Evolutionary conservation across 2,797 vertebrate genomes (phyloP), one percentile per base, ranked within the genome.

Genomic region (Xenopus petersii): DNA sequence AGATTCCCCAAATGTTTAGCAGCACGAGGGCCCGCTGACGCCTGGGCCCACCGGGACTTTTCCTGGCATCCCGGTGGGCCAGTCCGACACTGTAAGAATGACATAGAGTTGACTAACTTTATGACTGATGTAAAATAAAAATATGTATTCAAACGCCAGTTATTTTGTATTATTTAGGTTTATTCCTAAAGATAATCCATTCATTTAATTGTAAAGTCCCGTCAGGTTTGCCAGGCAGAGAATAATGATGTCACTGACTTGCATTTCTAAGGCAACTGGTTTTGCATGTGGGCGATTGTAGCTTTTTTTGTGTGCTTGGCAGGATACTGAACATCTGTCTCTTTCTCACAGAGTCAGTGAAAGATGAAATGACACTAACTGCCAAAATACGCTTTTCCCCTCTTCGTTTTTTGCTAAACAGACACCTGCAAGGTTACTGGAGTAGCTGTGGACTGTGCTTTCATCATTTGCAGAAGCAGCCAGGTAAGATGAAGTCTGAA

Each of bases 401-500:
- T 21, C 64, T 46, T 71, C 67, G 59, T 67, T 73, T 67, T 68
- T 64, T 61, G 36, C 47, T 72, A 67, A 77, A 77, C 64, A 63
- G 70, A 64, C 59, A 48, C 46, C 17, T 6, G 21, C 13, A 56
- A 68, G 70, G 65, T 59, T 67, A 72, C 58, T 67, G 10, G 48
- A 77, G 75, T 47, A 71, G 59, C 58, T 17, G 7, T 42, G 75
- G 58, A 62, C 60, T 21, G 49, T 33, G 49, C 58, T 58, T 73
- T 59, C 48, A 73, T 73, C 60, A 47, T 68, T 69, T 55, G 10
- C 73, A 33, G 49, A 73, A 73, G 61, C 65, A 36, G 36, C 13
- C 8, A 36, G 67, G 70, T 46, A 63, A 77, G 64, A 72, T 77
- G 71, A 72, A 62, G 69, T 71, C 75, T 77, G 75, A 71, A 77